Evolutionary conservation across 2,888 invertebrate species (phyloP).

Genomic region (Chrysodeixis includens): DNA sequence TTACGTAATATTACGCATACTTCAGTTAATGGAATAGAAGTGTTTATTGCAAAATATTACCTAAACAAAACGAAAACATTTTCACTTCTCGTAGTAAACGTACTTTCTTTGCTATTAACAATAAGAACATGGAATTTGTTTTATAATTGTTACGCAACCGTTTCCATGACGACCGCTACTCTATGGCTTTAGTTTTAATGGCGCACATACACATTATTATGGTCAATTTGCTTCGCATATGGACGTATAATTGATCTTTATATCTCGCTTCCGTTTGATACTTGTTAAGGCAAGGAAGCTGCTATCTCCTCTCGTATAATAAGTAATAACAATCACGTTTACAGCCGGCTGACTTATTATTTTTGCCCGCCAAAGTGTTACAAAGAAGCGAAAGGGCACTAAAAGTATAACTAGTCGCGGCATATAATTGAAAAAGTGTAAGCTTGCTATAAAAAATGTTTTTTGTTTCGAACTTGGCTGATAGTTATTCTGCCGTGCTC

Average conservation of each 20-base stretch:
- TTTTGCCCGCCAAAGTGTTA: conserved; percentile 15
- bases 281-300: conserved; percentile 53
- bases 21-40: background rate
- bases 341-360: conserved; percentile 12
- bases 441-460: background rate
- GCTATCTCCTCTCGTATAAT: conserved; percentile 31
- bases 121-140: conserved; percentile 17
- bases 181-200: conserved; percentile 32
- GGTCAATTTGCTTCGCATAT: conserved; percentile 48
- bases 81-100: background rate
- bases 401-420: background rate
- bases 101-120: background rate
- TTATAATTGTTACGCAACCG: conserved; percentile 34
- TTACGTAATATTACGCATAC: background rate
- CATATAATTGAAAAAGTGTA: background rate
- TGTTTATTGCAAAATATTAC: background rate
- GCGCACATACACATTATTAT: conserved; percentile 44
- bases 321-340: conserved; percentile 43
- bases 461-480: background rate
- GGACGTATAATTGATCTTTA: conserved; percentile 51
- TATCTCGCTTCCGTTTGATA: conserved; percentile 48
- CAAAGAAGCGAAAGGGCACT: conserved; percentile 9
- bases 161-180: conserved; percentile 10
- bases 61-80: background rate
- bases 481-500: background rate